Percentiles rank a stretch among this genome's conserved stretches.
phyloP scores from a whole-genome alignment of 35 echinoderm and acorn worm species.

The Apostichopus californicus region DNA sequence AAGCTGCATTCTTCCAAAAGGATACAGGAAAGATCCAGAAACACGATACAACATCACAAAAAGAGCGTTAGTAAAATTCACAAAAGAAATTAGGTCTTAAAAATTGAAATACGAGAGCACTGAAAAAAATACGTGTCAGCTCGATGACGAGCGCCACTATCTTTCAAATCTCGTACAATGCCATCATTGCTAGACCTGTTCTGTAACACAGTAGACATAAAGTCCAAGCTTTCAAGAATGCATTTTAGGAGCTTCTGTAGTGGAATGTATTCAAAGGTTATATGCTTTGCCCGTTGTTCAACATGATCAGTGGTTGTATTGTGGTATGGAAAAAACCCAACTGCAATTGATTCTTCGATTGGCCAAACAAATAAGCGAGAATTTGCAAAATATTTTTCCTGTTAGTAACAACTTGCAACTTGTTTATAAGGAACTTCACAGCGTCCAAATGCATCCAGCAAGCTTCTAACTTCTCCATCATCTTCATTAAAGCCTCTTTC shows the following conservation, averaged over 20 bases:
- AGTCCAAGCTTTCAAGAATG: constrained; percentile 25
- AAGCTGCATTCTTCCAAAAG: too few species aligned
- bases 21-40: too few species aligned
- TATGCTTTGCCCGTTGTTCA: constrained; percentile 37
- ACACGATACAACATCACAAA: too few species aligned
- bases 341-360: constrained; percentile 47
- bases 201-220: constrained; percentile 29
- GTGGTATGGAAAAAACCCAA: constrained; percentile 47
- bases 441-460: constrained; percentile 48
- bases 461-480: constrained; percentile 33
- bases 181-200: not conserved
- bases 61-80: too few species aligned
- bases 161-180: not conserved
- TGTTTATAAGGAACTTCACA: constrained; percentile 56
- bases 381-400: constrained; percentile 58
- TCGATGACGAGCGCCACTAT: too few species aligned
- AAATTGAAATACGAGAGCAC: too few species aligned
- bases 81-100: too few species aligned
- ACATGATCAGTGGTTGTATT: constrained; percentile 35
- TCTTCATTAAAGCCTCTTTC: constrained; percentile 15
- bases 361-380: constrained; percentile 49
- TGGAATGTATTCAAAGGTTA: constrained; percentile 65
- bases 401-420: constrained; percentile 27
- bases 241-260: constrained; percentile 18
- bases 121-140: too few species aligned